Evolutionary conservation across 2,888 invertebrate species (phyloP), one percentile per base, ranked within the genome.

Genomic region (Tridacna gigas): DNA sequence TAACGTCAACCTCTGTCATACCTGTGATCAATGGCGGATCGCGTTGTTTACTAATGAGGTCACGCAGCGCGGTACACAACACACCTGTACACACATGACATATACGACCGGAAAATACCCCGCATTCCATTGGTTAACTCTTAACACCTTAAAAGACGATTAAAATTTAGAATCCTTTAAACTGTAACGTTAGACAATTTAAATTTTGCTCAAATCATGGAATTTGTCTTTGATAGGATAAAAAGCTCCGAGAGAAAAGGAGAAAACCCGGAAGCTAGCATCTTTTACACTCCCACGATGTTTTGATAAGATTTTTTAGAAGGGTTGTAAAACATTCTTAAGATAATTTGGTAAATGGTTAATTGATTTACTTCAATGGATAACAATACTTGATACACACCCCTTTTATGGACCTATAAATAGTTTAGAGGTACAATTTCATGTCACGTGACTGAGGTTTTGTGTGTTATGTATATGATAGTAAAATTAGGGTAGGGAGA

Each of bases 41-140:
- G 74, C 84, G 75, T 82, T 84, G 84, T 82, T 79, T 84, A 84
- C 82, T 66, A 84, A 79, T 82, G 82, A 82, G 84, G 84, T 84
- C 84, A 84, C 22, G 79, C 66, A 66, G 73, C 66, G 74, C 47
- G 28, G 51, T 71, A 71, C 71, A 71, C 71, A 71, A 66, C 77
- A 74, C 79, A 74, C 80, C 77, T 83, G 78, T 78, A 61, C 25
- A 56, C 56, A 60, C 60, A 56, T 45, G 60, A 78, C 47, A 69
- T 25, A 45, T 26, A 65, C 28, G 22, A 18, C 63, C 5, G 63
- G 25, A 22, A 63, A 22, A 63, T 63, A 20, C 18, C 56, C 56
- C 15, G 56, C 56, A 56, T 56, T 56, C 20, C 15, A 56, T 56
- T 56, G 56, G 37, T 37, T 37, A 37, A 37, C 37, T 37, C 37